Conservation (phyloP, 92 coral and sea anemone genomes). For the Porites lobata region DNA sequence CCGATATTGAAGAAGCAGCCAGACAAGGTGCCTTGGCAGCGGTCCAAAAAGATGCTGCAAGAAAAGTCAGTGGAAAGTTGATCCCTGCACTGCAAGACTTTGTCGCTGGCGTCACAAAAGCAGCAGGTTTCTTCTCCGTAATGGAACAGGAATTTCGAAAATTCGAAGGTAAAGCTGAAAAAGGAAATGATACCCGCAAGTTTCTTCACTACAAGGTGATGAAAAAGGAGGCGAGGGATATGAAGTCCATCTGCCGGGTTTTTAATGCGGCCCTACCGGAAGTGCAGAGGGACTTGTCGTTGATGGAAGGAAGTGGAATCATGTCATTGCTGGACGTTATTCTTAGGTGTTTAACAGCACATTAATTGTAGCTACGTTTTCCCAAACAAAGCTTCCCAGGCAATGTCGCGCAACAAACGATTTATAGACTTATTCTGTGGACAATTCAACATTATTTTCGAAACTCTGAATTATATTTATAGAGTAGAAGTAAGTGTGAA, state of each 20-base stretch:
- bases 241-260: conserved; percentile 49
- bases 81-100: conserved; percentile 68
- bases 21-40: conserved; percentile 36
- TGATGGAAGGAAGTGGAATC: conserved; percentile 32
- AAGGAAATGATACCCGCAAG: conserved; percentile 10
- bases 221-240: conserved; percentile 57
- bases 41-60: conserved; percentile 52
- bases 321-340: too few relatives aligned
- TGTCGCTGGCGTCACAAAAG: conserved; percentile 60
- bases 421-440: too few relatives aligned
- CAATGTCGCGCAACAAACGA: too few relatives aligned
- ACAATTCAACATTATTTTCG: too few relatives aligned
- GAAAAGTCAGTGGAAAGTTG: conserved; percentile 18
- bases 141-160: conserved; percentile 55
- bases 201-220: conserved; percentile 35
- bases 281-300: conserved; percentile 55
- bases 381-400: too few relatives aligned
- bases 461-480: too few relatives aligned
- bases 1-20: conserved; percentile 58
- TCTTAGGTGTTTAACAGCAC: too few relatives aligned
- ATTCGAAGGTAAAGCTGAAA: conserved; percentile 43
- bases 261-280: conserved; percentile 60
- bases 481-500: too few relatives aligned
- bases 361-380: too few relatives aligned
- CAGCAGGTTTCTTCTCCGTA: conserved; percentile 69